Conservation (phyloP, 2,797 vertebrate species). For the Vireo griseus region DNA sequence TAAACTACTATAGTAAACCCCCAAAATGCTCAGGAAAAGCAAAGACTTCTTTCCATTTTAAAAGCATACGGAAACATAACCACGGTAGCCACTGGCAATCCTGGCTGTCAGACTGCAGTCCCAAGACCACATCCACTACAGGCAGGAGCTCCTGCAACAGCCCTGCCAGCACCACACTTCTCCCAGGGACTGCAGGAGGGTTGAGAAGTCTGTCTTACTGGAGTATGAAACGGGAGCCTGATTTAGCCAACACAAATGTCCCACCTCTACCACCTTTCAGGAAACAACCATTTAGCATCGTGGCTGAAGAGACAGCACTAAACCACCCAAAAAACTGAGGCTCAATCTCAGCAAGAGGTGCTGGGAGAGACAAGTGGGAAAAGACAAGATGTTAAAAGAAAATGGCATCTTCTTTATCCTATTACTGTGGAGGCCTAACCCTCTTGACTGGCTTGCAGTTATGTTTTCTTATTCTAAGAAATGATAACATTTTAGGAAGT, state of each 20-base stretch:
- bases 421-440: neutral
- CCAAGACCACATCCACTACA: rapidly evolving
- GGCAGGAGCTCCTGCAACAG: neutral
- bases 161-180: neutral
- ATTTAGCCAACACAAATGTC: neutral
- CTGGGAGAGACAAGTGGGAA: rapidly evolving
- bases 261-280: neutral
- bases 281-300: neutral
- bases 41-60: neutral
- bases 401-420: neutral
- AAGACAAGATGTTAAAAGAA: neutral
- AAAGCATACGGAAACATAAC: neutral
- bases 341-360: neutral
- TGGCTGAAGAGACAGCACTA: neutral
- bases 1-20: neutral
- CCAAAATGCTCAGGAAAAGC: neutral
- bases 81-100: neutral
- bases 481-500: neutral
- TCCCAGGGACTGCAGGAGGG: neutral
- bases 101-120: rapidly evolving
- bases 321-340: rapidly evolving
- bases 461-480: neutral
- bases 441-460: neutral
- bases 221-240: neutral
- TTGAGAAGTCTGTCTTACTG: neutral